Base-by-base conservation (phyloP, 2,797 vertebrate genomes). In the Lophotriccus pileatus region DNA sequence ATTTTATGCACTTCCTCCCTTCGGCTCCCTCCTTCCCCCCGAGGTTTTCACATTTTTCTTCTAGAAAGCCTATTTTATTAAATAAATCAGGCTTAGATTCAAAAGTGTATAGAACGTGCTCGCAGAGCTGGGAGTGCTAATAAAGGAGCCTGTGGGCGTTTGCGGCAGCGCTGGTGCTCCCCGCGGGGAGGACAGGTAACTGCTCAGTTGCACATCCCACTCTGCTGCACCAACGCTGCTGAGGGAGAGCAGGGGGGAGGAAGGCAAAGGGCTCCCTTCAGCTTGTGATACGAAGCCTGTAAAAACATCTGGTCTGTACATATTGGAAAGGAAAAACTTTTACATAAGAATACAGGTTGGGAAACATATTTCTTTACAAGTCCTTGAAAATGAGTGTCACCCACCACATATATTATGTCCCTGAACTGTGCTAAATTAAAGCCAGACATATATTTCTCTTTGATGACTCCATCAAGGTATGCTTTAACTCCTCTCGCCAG, bases 401-500 rank as follows among this genome's bases (percentile, higher is more conserved):
- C 63, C 27, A 88, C 43, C 58, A 74, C 23, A 56, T 77, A 50
- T 21, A 27, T 87, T 72, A 84, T 46, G 68, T 83, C 69, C 64
- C 67, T 39, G 37, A 67, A 63, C 37, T 21, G 30, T 63, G 41
- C n/a, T 50, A 93, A 94, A 93, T 79, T 89, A 50, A 94, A 93
- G 73, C 59, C 77, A 89, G 90, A 83, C 15, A 44, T 50, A 15
- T 76, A 55, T 64, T 86, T 85, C 36, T 83, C 85, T 94, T 88
- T 78, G 84, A 95, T 88, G 69, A 72, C 70, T 89, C 73, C 73
- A 72, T 94, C 90, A 93, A 89, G 70, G 77, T 88, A 86, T 53
- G n/a, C 70, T 95, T 90, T 82, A 94, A 80, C 34, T 95, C 55
- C 28, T 79, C 63, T 85, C 36, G 12, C 18, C 20, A 9, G 34